These are phyloP conservation scores for Syrmaticus mikado DNA, from an alignment of 2,113 vertebrate species.

Conservation along the genomic window DNA sequence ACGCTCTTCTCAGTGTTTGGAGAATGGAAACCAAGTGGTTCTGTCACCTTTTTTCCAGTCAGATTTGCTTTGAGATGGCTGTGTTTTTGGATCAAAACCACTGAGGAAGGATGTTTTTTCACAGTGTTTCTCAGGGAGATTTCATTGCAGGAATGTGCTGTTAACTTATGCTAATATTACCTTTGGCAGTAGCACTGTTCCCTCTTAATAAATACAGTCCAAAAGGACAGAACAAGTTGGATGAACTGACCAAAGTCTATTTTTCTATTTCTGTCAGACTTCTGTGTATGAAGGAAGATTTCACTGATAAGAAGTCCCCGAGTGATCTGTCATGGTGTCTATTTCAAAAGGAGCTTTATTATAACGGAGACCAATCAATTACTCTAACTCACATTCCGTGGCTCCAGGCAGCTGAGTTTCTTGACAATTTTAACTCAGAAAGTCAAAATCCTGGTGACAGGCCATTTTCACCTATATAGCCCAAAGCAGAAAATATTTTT, in stretches of 20 bases:
- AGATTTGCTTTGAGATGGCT: constrained; percentile 2
- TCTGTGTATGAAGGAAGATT: not conserved
- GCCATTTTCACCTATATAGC: not conserved
- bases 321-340: accelerated
- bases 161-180: constrained; percentile 38
- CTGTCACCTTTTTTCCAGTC: not conserved
- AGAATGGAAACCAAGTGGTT: not conserved
- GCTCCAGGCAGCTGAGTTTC: not conserved
- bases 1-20: not conserved
- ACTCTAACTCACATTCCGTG: not conserved
- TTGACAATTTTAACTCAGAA: not conserved
- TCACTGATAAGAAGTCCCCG: not conserved
- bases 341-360: not conserved
- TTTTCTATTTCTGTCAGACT: constrained; percentile 9
- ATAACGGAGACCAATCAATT: not conserved
- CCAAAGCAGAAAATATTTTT: not conserved
- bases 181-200: constrained; percentile 41
- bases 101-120: not conserved
- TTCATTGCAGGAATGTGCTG: constrained; percentile 30
- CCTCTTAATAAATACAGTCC: constrained; percentile 20
- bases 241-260: not conserved
- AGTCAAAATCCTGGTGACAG: not conserved
- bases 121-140: constrained; percentile 28
- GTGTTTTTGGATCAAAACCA: constrained; percentile 11
- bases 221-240: constrained; percentile 28